Conservation (phyloP, 1,140 invertebrate species). For the Dendroctonus ponderosae region DNA sequence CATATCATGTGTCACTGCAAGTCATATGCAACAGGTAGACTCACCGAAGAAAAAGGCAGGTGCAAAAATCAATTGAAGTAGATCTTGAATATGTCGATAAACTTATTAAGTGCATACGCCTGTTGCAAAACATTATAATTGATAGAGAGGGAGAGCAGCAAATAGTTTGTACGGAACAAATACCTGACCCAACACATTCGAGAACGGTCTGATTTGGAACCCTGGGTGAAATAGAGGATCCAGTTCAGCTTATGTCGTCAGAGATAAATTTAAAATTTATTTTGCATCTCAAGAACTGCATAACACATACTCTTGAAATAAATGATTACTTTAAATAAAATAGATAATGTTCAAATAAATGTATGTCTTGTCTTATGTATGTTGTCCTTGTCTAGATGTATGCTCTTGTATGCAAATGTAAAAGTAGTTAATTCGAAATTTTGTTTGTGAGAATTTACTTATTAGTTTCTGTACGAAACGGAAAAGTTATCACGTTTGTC, state of each 20-base stretch:
- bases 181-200: constrained; percentile 5
- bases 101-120: constrained; percentile 17
- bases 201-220: constrained; percentile 8
- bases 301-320: neutral
- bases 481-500: no score
- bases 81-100: constrained; percentile 7
- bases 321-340: no score
- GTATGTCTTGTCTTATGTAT: no score
- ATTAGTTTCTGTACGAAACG: no score
- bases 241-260: constrained; percentile 16
- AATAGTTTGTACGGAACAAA: constrained; percentile 5
- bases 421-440: no score
- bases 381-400: no score
- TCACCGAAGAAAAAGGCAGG: no score
- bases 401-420: no score
- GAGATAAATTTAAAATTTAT: constrained; percentile 20
- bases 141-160: constrained; percentile 20
- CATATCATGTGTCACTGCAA: no score
- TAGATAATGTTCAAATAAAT: no score
- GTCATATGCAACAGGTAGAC: no score
- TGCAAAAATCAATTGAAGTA: constrained; percentile 29
- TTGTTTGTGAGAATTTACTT: no score
- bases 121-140: constrained; percentile 29
- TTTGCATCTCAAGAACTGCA: constrained; percentile 16
- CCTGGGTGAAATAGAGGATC: constrained; percentile 6